Percentiles rank a stretch among this genome's conserved stretches.
phyloP scores from a whole-genome alignment of 37 sponge, comb jelly and placozoan species.

The Ianthella basta region DNA sequence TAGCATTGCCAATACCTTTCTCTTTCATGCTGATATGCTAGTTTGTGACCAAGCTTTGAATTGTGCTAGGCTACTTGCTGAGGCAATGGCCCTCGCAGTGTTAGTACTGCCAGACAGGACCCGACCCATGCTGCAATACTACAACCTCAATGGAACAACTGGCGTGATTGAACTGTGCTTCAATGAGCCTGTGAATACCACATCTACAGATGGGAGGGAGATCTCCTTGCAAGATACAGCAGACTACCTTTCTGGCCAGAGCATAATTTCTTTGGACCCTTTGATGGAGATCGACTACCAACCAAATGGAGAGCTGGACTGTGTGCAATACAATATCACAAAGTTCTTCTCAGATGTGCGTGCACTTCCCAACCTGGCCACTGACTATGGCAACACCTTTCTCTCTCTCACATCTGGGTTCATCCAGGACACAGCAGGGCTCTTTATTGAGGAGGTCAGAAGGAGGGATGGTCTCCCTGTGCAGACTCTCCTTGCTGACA shows the following conservation, averaged over 20 bases:
- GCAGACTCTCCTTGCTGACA: slow-evolving; percentile 48
- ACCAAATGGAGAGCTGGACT: slow-evolving; percentile 23
- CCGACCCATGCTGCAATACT: slow-evolving; percentile 57
- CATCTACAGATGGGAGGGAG: slow-evolving; percentile 54
- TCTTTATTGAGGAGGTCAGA: slow-evolving; percentile 65
- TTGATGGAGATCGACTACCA: not conserved
- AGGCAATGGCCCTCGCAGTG: slow-evolving; percentile 38
- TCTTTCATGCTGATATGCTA: slow-evolving; percentile 34
- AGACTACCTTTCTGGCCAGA: slow-evolving; percentile 34
- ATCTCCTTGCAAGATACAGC: slow-evolving; percentile 57
- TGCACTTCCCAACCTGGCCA: slow-evolving; percentile 67
- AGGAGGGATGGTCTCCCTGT: slow-evolving; percentile 57
- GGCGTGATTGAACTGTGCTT: slow-evolving; percentile 61
- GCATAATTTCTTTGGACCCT: slow-evolving; percentile 29
- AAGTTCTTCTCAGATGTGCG: slow-evolving; percentile 36
- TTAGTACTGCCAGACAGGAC: slow-evolving; percentile 60
- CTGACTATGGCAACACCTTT: slow-evolving; percentile 64
- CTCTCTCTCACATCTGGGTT: slow-evolving; percentile 75
- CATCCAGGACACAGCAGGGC: slow-evolving; percentile 78
- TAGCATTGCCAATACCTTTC: slow-evolving; percentile 51
- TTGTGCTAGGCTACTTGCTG: slow-evolving; percentile 59
- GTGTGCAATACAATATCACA: slow-evolving; percentile 31
- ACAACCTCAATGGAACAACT: slow-evolving; percentile 67
- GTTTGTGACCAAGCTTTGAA: slow-evolving; percentile 83
- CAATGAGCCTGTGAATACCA: slow-evolving; percentile 75